Evolutionary conservation across 64 coral and sea anemone genomes (phyloP).

Genomic region (Stichodactyla helianthus): DNA sequence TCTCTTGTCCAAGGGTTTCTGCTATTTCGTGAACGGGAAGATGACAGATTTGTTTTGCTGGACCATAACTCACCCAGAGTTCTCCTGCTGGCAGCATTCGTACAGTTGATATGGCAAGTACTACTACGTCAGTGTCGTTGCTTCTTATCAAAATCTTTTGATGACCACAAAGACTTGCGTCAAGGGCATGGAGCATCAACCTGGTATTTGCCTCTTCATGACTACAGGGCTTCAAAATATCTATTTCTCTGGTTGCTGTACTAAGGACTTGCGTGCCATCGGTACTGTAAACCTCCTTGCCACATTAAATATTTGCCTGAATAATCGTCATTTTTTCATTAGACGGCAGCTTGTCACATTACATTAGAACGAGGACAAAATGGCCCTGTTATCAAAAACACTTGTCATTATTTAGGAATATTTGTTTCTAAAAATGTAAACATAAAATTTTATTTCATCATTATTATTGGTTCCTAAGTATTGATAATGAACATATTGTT

Average conservation of each 20-base stretch:
- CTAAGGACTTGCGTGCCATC: neutral
- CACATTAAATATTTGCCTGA: neutral
- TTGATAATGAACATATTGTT: too few relatives aligned
- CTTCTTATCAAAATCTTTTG: conserved; percentile 22
- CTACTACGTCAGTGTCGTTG: conserved; percentile 26
- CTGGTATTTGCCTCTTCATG: neutral
- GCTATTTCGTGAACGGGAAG: conserved; percentile 4
- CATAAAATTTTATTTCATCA: neutral
- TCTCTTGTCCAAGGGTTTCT: conserved; percentile 1
- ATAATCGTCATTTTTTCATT: neutral
- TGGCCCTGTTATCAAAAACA: neutral
- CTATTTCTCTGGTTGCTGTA: neutral
- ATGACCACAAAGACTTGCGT: neutral
- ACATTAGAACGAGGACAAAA: neutral
- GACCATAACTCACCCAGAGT: neutral
- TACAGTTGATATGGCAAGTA: conserved; percentile 14
- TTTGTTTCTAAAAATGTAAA: neutral
- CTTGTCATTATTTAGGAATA: too few relatives aligned
- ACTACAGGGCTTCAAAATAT: neutral
- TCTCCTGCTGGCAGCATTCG: neutral
- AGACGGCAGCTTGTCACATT: neutral
- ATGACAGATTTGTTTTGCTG: conserved; percentile 3
- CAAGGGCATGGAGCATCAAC: conserved; percentile 21
- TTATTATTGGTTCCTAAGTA: too few relatives aligned
- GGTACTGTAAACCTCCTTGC: conserved; percentile 8